A percentile compares a stretch with the other conserved stretches of the same genome.
phyloP scores from a whole-genome alignment of 2,797 vertebrate species.

The Manis javanica region DNA sequence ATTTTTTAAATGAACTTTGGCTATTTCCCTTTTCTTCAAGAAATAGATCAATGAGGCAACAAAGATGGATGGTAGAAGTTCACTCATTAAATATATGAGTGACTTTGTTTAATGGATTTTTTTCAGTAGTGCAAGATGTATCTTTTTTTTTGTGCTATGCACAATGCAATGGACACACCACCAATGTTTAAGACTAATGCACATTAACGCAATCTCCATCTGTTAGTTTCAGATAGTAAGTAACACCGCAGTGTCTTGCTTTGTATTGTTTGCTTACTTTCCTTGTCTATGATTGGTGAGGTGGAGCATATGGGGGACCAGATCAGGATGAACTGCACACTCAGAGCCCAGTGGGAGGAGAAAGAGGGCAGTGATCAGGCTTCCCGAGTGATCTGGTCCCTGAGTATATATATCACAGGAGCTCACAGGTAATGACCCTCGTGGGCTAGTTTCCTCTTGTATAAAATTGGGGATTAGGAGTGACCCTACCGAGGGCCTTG shows the following conservation, averaged over 20 bases:
- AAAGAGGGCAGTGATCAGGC: neutral
- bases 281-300: neutral
- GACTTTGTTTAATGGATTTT: too few species aligned
- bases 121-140: too few species aligned
- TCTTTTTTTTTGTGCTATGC: too few species aligned
- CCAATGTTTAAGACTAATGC: neutral
- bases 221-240: neutral
- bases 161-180: neutral
- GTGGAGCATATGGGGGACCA: neutral
- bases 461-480: neutral
- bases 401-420: neutral
- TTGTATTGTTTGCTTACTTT: neutral
- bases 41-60: neutral
- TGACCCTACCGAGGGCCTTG: neutral
- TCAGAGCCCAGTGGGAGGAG: neutral
- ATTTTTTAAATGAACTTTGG: neutral
- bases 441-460: neutral
- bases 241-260: neutral
- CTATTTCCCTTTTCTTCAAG: neutral
- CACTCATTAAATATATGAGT: too few species aligned
- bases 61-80: too few species aligned
- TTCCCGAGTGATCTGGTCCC: neutral
- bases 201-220: neutral
- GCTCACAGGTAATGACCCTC: neutral
- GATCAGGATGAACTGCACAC: neutral